Percentiles rank a stretch among this genome's conserved stretches.
These are phyloP conservation scores for Lysiphlebus fabarum DNA, from an alignment of 1,140 invertebrate species.

Conservation along the genomic window DNA sequence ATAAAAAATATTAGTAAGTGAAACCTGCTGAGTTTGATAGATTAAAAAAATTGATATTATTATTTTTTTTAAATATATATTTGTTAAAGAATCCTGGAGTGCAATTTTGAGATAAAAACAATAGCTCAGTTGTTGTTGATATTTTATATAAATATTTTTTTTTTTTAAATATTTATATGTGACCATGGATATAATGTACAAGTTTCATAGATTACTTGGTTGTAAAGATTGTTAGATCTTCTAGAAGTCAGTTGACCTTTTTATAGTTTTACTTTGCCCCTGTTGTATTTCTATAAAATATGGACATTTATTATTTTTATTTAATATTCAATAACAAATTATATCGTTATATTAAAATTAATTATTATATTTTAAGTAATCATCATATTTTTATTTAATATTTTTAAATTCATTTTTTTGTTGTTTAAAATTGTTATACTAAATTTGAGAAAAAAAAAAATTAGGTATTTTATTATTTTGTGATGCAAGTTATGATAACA, in stretches of 20 bases:
- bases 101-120: constrained; percentile 21
- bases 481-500: constrained; percentile 32
- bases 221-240: constrained; percentile 27
- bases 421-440: too few relatives aligned
- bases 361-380: too few relatives aligned
- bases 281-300: constrained; percentile 37
- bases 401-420: too few relatives aligned
- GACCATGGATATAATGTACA: constrained; percentile 2
- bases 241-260: constrained; percentile 36
- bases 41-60: too few relatives aligned
- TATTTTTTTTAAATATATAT: too few relatives aligned
- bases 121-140: too few relatives aligned
- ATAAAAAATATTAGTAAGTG: too few relatives aligned
- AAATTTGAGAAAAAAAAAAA: neutral
- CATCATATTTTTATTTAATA: too few relatives aligned
- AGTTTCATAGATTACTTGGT: constrained; percentile 1
- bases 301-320: constrained; percentile 1
- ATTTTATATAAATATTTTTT: too few relatives aligned
- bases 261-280: constrained; percentile 26
- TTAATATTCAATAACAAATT: too few relatives aligned
- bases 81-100: neutral
- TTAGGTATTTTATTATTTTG: constrained; percentile 45
- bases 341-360: too few relatives aligned
- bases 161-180: constrained; percentile 6
- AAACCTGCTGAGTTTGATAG: too few relatives aligned